These are phyloP conservation scores for Otolemur garnettii DNA, from an alignment of 2,113 vertebrate genomes.

Conservation along the genomic window DNA sequence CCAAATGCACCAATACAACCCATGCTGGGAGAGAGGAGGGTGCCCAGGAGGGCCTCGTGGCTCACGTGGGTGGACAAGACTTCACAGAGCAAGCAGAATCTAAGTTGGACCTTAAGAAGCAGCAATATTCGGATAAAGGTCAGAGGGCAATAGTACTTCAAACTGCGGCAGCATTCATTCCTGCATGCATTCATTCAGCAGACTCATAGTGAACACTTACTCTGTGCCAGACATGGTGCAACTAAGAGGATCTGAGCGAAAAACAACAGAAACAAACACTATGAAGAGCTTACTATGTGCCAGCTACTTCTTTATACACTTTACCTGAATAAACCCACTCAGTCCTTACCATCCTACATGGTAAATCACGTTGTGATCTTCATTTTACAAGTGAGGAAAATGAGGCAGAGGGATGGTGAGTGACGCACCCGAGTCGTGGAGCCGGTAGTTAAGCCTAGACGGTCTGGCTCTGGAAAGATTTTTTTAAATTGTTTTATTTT, in stretches of 20 bases:
- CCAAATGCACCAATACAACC: not conserved
- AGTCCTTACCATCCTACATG: not conserved
- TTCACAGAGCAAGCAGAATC: not conserved
- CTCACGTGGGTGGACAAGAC: not conserved
- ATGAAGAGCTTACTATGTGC: not conserved
- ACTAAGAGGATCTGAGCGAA: not conserved
- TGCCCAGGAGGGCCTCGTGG: not conserved
- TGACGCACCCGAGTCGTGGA: not conserved
- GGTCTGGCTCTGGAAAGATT: not conserved
- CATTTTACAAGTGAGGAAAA: slow-evolving; percentile 12
- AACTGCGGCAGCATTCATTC: not conserved
- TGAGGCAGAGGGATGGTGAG: not conserved
- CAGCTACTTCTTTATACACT: not conserved
- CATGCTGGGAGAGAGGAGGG: not conserved
- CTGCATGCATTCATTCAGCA: not conserved
- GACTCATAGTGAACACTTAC: not conserved
- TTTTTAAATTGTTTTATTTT: not conserved
- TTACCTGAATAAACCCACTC: slow-evolving; percentile 14
- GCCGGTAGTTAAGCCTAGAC: not conserved
- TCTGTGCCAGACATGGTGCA: not conserved
- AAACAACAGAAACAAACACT: slow-evolving; percentile 20
- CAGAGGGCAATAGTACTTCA: not conserved
- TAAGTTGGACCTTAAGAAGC: not conserved
- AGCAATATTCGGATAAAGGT: slow-evolving; percentile 16
- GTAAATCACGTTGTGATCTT: not conserved